Evolutionary conservation across 2,797 vertebrate genomes (phyloP), one percentile per base, ranked within the genome.

Genomic region (Podarcis lilfordi): DNA sequence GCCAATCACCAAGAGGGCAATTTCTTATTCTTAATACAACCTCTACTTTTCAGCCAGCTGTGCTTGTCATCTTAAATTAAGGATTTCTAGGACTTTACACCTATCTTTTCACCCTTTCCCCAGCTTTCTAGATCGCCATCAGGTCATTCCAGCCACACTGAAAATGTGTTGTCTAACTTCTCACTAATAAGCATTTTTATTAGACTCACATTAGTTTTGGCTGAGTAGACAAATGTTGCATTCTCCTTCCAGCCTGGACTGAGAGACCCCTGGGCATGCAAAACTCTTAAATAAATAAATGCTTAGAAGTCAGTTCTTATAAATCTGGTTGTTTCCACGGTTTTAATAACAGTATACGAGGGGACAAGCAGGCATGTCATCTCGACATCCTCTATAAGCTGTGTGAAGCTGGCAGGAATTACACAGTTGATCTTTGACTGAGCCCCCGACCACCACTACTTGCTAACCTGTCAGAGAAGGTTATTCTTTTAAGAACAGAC

Each of bases 81-180:
- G 40, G 10, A 25, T 40, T 43, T 40, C 5, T 8, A 72, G 10
- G 27, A 32, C 5, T n/a, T 32, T 72, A 71, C 11, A 71, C 32
- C 13, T 71, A n/a, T 32, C 29, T 17, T 10, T 29, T 3, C 6
- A 8, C 66, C 66, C 27, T 27, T 32, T n/a, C 29, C 40, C 74
- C 40, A 59, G 91, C 76, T 43, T n/a, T 45, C 10, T 5, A 29
- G 40, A 21, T 11, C 35, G 10, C 45, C 11, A 64, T 72, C 55
- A n/a, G 40, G 29, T 72, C 61, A 5, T 91, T 89, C 71, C 91
- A 89, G 90, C 0, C 15, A 66, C 92, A 89, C 86, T 87, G 89
- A 83, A 92, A 94, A 93, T 32, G 86, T 89, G 68, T 4, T 87
- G 25, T 8, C 92, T 55, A 15, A 55, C 50, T 55, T 55, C 50